Conservation (phyloP, 2,113 vertebrate genomes). For the Xenopus tropicalis region DNA sequence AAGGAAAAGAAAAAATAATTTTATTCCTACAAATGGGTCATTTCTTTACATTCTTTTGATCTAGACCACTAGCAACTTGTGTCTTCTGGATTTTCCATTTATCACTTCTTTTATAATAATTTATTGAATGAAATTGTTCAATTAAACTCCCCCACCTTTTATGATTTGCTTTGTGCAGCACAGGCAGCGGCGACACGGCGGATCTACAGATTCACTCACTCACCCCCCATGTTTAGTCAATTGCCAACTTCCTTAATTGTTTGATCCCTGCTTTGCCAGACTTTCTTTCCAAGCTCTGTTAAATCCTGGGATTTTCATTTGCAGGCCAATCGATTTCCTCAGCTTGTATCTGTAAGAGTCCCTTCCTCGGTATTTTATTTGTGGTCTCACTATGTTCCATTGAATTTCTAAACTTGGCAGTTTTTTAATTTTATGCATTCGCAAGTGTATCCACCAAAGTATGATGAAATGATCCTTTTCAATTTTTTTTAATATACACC, state of each 20-base stretch:
- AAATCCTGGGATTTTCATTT: not conserved
- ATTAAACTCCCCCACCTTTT: not conserved
- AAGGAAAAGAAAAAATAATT: too few relatives aligned
- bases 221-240: not conserved
- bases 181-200: not conserved
- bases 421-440: too few relatives aligned
- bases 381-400: not conserved
- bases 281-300: not conserved
- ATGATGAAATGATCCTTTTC: not conserved
- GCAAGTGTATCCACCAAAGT: too few relatives aligned
- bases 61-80: too few relatives aligned
- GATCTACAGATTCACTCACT: too few relatives aligned
- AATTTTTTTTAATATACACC: not conserved
- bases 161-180: not conserved
- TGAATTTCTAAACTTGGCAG: not conserved
- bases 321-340: not conserved
- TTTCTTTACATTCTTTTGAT: too few relatives aligned
- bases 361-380: not conserved
- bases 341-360: not conserved
- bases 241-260: not conserved
- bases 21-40: too few relatives aligned
- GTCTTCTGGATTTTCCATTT: too few relatives aligned
- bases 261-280: not conserved
- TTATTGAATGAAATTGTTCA: not conserved
- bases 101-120: not conserved